Evolutionary conservation across 2,113 vertebrate genomes (phyloP), one percentile per base, ranked within the genome.

Genomic region (Pholis gunnellus): DNA sequence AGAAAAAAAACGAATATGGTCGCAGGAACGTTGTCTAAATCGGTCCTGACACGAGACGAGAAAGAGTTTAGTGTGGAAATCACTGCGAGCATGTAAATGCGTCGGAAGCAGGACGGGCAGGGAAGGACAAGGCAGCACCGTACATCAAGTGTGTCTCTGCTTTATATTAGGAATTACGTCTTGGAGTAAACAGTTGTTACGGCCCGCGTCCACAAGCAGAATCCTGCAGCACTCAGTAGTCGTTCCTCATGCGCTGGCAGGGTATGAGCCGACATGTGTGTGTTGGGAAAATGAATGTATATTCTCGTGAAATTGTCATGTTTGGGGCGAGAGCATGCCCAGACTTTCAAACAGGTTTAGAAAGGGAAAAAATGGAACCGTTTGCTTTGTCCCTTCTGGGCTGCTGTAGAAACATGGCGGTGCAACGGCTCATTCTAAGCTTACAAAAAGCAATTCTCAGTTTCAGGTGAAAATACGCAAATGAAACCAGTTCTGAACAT

Each of bases 61-160:
- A 79, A 79, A 63, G 82, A 78, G 87, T 91, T 93, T 86, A 85
- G 87, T 71, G 83, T 84, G 76, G 79, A 87, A 90, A 93, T 90
- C 67, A 85, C 74, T 7, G 17, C 0, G 66, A 82, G 82, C 38
- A 42, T 44, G 84, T 80, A 68, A 79, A 85, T 86, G 80, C 63
- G 69, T 83, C 77, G 44, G 80, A 75, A 42, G 82, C 79, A 50
- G 81, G 86, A 86, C 75, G 29, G 59, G 34, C 77, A 46, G 64
- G 8, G 78, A 91, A 90, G 90, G 89, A 84, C 83, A 81, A 67
- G 81, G 80, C 14, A 73, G 83, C 76, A 69, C 59, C 80, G 79
- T 36, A 72, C 66, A 83, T 75, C 38, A 50, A 70, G 52, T 15
- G 34, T 11, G 34, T 29, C 60, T 61, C 57, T 50, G 80, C 74